phyloP scores from a whole-genome alignment of 2,113 vertebrate genomes.

The Struthio camelus region DNA sequence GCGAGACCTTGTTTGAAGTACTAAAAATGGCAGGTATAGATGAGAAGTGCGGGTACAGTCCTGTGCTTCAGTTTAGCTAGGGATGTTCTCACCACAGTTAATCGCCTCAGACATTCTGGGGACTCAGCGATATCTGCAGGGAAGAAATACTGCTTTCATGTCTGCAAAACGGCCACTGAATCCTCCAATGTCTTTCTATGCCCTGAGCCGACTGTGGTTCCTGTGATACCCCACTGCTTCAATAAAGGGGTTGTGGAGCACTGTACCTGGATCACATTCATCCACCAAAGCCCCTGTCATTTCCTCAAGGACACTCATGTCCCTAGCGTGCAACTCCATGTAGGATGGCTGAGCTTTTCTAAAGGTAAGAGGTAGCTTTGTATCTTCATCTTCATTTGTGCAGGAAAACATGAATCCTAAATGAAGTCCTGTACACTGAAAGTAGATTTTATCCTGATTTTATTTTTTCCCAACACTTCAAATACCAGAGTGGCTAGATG shows the following conservation, averaged over 20 bases:
- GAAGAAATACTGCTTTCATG: neutral
- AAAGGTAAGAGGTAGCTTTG: neutral
- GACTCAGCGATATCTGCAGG: neutral
- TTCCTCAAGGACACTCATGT: neutral
- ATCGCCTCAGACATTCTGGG: neutral
- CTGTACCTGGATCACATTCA: neutral
- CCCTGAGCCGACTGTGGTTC: neutral
- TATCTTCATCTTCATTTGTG: neutral
- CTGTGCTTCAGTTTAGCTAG: neutral
- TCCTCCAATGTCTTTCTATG: neutral
- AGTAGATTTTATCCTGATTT: neutral
- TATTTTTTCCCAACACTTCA: neutral
- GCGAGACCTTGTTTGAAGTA: neutral
- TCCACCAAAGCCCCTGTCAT: neutral
- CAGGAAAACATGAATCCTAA: neutral
- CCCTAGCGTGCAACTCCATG: neutral
- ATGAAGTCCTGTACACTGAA: neutral
- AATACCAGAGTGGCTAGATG: neutral
- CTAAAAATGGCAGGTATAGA: neutral
- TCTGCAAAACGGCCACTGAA: neutral
- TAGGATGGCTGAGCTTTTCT: neutral
- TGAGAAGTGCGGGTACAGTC: neutral
- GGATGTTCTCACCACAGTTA: neutral
- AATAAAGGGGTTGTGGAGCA: neutral
- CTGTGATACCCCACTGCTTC: neutral